Evolutionary conservation across 2,113 vertebrate species (phyloP).

Genomic region (Solea senegalensis): DNA sequence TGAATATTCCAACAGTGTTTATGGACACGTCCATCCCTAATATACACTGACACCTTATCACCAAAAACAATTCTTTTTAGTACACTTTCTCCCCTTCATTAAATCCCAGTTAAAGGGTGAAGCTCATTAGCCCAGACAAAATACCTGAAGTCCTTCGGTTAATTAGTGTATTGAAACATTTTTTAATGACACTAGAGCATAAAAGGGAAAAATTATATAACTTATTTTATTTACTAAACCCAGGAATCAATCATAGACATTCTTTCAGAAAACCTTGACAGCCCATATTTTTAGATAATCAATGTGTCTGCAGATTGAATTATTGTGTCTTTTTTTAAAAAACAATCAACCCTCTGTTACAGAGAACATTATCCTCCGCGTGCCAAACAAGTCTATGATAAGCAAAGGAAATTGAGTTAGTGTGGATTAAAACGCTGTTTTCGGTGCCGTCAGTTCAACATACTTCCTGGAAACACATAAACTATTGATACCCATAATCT

Average conservation of each 20-base stretch:
- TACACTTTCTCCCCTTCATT: no score
- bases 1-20: no score
- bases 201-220: neutral
- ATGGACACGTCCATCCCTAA: no score
- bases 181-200: neutral
- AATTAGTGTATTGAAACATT: no score
- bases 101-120: no score
- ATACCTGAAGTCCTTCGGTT: no score
- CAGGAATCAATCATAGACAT: no score
- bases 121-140: no score
- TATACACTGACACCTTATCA: no score
- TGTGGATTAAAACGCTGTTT: conserved; percentile 26
- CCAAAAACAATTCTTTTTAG: no score
- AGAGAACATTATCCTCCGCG: neutral
- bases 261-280: neutral
- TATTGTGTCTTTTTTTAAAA: no score
- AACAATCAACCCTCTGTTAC: neutral
- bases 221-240: neutral
- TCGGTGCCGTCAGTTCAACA: conserved; percentile 11
- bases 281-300: no score
- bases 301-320: neutral
- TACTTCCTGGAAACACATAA: conserved; percentile 7
- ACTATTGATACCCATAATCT: conserved; percentile 33
- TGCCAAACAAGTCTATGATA: neutral
- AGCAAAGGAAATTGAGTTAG: conserved; percentile 4